Conservation (phyloP, 2,888 invertebrate genomes). For the Ichneumon xanthorius region DNA sequence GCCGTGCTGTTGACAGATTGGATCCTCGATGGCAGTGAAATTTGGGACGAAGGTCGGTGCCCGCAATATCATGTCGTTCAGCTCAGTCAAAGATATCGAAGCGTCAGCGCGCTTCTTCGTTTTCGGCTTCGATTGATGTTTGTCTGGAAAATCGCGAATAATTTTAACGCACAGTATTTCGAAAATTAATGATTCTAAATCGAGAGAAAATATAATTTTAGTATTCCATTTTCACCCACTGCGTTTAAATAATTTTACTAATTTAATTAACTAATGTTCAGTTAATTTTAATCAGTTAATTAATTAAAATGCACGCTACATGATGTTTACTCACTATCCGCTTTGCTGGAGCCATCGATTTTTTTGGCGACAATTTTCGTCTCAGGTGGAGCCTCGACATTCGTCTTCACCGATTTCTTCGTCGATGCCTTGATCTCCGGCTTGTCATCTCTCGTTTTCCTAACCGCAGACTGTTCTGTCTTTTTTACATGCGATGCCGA, state of each 20-base stretch:
- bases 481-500: slow-evolving; percentile 24
- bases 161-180: neutral
- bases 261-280: neutral
- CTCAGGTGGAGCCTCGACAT: slow-evolving; percentile 38
- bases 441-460: slow-evolving; percentile 58
- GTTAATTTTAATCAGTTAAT: neutral
- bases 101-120: slow-evolving; percentile 84
- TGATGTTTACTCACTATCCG: slow-evolving; percentile 74
- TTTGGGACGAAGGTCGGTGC: slow-evolving; percentile 90
- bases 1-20: slow-evolving; percentile 89
- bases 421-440: slow-evolving; percentile 32
- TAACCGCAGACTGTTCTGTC: slow-evolving; percentile 19
- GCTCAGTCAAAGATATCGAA: slow-evolving; percentile 87
- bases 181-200: neutral
- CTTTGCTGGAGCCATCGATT: slow-evolving; percentile 66
- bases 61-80: slow-evolving; percentile 86
- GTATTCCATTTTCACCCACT: neutral
- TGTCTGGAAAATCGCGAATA: slow-evolving; percentile 48
- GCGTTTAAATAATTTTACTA: neutral
- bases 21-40: slow-evolving; percentile 88
- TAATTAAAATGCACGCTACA: neutral
- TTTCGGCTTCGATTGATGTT: slow-evolving; percentile 78
- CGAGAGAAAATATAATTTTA: neutral
- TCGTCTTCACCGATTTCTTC: slow-evolving; percentile 71
- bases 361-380: slow-evolving; percentile 64